phyloP scores from a whole-genome alignment of 2,888 invertebrate genomes.

The Kryphioiulus occultus region DNA sequence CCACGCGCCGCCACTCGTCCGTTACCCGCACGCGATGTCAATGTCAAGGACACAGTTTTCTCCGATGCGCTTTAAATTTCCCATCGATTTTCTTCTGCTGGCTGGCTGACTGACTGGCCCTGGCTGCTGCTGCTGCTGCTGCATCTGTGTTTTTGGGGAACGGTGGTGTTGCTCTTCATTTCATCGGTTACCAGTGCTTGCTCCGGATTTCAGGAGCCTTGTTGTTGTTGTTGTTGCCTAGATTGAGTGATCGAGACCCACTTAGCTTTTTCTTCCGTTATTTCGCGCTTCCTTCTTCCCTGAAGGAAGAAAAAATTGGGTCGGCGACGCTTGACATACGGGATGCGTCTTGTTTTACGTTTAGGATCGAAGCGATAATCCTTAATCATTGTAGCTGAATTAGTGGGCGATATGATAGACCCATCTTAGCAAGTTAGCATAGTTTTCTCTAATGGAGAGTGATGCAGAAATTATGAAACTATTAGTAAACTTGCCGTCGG shows the following conservation, averaged over 20 bases:
- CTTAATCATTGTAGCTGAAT: too few relatives aligned
- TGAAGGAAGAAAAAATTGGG: background rate
- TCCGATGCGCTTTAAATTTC: too few relatives aligned
- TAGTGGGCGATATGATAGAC: too few relatives aligned
- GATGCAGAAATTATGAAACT: too few relatives aligned
- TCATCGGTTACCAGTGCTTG: background rate
- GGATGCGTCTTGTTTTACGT: background rate
- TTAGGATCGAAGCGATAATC: too few relatives aligned
- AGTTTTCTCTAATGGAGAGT: too few relatives aligned
- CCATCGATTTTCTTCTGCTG: background rate
- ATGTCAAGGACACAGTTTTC: background rate
- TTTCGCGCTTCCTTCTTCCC: background rate
- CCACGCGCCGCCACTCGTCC: background rate
- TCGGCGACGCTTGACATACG: background rate
- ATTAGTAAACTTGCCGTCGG: too few relatives aligned
- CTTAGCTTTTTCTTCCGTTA: background rate
- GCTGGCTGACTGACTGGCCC: too few relatives aligned
- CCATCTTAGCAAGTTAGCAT: too few relatives aligned
- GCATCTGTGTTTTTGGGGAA: background rate
- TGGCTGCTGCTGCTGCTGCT: too few relatives aligned
- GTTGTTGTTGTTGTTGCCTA: background rate
- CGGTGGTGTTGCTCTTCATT: background rate
- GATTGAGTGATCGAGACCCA: background rate
- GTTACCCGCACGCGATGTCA: background rate
- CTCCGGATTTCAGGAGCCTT: background rate